Evolutionary conservation across 2,113 vertebrate species (phyloP), one percentile per base, ranked within the genome.

Genomic region (Chaetorhynchus papuensis): DNA sequence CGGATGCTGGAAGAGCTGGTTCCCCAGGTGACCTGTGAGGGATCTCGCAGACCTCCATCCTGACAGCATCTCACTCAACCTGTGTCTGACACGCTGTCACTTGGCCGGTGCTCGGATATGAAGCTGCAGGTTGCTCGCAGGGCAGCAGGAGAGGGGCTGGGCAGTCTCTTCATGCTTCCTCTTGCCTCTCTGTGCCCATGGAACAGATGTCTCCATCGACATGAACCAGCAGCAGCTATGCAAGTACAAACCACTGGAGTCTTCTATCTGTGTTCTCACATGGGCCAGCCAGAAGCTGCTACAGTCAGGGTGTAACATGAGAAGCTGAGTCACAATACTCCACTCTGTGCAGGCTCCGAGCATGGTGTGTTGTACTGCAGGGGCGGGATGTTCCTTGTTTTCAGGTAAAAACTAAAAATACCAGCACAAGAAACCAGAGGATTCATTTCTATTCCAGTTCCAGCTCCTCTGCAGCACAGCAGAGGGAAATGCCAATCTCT

Each of bases 161-260:
- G 27, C 1, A 14, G 31, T n/a, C 53, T 72, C 76, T 70, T 39
- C 13, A 0, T 23, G 11, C 11, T 42, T 41, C 42, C 23, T 37
- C 42, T 30, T n/a, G 45, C 8, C 15, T 53, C 70, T 1, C 1
- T 13, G 45, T 37, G 7, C 61, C 50, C 77, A 1, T 0, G 20
- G 22, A 83, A 18, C 47, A 50, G 75, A 15, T 6, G 20, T 23
- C 56, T 77, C 60, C 88, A 45, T 54, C 88, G 65, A 54, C 65
- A 15, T 7, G 69, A 50, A 75, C 39, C 37, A 49, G 49, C 94
- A 68, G 86, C 89, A 92, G 80, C 93, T 95, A 89, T 95, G 94
- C 93, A 96, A 96, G 66, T 79, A 56, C 45, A 54, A 92, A 74
- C 79, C 83, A 37, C 53, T 69, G 60, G 53, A 15, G 39, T 64